Base-by-base conservation (phyloP, 1,140 invertebrate genomes). In the Campoletis sonorensis region DNA sequence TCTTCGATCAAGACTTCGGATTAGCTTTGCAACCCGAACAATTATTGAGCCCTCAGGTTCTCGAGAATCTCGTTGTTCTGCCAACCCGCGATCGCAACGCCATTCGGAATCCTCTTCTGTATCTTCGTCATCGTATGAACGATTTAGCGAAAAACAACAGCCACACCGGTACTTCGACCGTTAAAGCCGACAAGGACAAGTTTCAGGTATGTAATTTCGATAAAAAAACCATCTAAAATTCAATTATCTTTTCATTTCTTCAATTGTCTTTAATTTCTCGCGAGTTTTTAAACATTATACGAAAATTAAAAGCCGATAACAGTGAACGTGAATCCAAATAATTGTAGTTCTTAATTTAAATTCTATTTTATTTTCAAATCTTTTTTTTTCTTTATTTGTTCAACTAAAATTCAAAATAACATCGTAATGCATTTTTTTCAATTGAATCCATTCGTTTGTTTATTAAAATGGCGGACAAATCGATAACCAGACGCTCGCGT, bases 101-200 rank as follows among this genome's bases (percentile, higher is more conserved):
- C 64, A 4, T 68, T 75, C 26, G 80, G 45, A 26, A 71, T 4
- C 79, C 81, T 23, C 49, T 82, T 83, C 92, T 80, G 2, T 87
- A 88, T 71, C 77, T 78, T 10, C 73, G 87, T 78, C 84, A 86
- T 0, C 88, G 86, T 85, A 68, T 33, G 11, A 83, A 86, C 16
- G 33, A 85, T 18, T 37, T 82, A 1, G n/a, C 30, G 49, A 64
- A 49, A 64, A 83, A 81, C n/a, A 71, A 54, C 40, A 40, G n/a
- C n/a, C n/a, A 45, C 18, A 78, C 79, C 13, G 61, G 61, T 26
- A n/a, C 70, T 8, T 91, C 91, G 7, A 93, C 92, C 11, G 90
- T 86, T 37, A 84, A 92, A 10, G 81, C 84, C 16, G 93, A 94
- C 85, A 94, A 94, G 73, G 93, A 94, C 78, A 93, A 92, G 2